Evolutionary conservation across 30 jellyfish, hydroid and myxozoan genomes (phyloP), one percentile per base, ranked within the genome.

Genomic region (Chrysaora quinquecirrha): DNA sequence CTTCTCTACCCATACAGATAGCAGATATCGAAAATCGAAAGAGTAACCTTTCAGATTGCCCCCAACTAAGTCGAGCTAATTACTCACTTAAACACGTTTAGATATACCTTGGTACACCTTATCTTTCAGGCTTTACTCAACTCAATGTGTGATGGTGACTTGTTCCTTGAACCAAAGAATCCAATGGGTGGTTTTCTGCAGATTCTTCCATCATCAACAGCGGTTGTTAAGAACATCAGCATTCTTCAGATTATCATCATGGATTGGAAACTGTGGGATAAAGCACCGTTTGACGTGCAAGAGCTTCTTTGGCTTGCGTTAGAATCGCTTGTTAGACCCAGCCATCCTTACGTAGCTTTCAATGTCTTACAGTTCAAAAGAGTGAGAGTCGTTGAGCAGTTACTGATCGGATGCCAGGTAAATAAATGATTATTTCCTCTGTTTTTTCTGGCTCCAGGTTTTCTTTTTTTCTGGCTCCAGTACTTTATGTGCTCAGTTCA

Each of bases 321-420:
- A 46, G 86, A 94, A 34, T 52, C 89, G 28, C 90, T 94, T 24
- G 93, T 94, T 19, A 90, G 96, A 3, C 89, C 93, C 16, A 56
- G 34, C 34, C 97, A 94, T 70, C 99, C 97, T 0, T 73, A 82
- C 78, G 63, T 25, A 0, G 33, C 74, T 12, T 87, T 94, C 81
- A 94, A 94, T 64, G 71, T 88, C 0, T 62, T 76, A 65, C 99
- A 94, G 85, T 94, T 94, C 78, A 91, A 94, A 32, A 95, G 99
- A 0, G 99, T 95, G 12, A 62, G 99, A 28, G 96, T 94, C 21
- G 95, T 94, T 33, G 99, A 94, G 23, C 71, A 71, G 30, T 43
- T 94, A 22, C 86, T 94, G 29, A 80, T 78, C 66, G 99, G 97
- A 43, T 78, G 97, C 1, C 97, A 88, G 97, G 99, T 94, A 71